phyloP scores from a whole-genome alignment of 2,113 vertebrate species.

The Bolborhynchus lineola region DNA sequence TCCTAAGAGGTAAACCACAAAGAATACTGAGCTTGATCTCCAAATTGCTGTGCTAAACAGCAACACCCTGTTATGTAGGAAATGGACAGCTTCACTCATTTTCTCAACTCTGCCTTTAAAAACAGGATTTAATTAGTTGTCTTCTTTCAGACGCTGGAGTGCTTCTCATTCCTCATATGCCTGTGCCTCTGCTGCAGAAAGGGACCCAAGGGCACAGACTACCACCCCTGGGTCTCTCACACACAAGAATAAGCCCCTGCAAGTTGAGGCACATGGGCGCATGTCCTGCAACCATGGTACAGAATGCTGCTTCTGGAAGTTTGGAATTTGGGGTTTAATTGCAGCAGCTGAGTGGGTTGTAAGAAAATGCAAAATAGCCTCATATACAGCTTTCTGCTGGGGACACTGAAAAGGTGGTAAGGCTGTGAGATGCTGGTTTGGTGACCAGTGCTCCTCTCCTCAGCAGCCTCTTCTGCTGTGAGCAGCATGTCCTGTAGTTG shows the following conservation, averaged over 20 bases:
- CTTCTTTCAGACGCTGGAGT: background rate
- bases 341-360: background rate
- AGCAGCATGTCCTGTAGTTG: background rate
- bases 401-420: background rate
- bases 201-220: background rate
- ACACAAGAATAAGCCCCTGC: background rate
- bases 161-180: background rate
- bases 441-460: background rate
- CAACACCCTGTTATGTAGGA: background rate
- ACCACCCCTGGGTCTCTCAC: fast-evolving
- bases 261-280: fast-evolving
- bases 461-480: background rate
- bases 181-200: background rate
- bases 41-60: background rate
- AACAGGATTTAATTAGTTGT: background rate
- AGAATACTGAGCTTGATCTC: background rate
- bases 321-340: background rate
- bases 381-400: background rate
- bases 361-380: background rate
- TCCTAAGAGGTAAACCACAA: background rate
- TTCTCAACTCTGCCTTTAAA: background rate
- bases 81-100: background rate
- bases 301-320: background rate
- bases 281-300: background rate
- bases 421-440: background rate